Evolutionary conservation across 2,113 vertebrate species (phyloP).

Genomic region (Lontra canadensis): DNA sequence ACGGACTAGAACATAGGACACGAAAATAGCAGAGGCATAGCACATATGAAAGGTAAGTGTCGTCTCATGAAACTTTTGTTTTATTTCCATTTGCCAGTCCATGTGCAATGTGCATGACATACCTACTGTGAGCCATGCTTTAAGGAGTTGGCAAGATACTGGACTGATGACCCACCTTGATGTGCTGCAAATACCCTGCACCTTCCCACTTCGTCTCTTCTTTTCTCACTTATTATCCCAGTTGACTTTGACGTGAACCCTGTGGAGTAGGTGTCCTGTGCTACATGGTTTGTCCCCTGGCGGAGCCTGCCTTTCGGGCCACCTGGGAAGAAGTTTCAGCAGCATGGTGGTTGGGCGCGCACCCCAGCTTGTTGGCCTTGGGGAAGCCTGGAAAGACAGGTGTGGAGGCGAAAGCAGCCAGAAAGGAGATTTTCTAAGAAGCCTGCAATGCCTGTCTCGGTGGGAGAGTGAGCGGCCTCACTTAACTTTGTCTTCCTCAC

Average conservation of each 20-base stretch:
- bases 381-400: background rate
- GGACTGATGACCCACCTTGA: background rate
- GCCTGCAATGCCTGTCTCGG: background rate
- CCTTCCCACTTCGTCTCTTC: background rate
- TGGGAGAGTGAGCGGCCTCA: background rate
- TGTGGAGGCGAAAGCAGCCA: background rate
- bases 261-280: background rate
- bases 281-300: background rate
- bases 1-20: background rate
- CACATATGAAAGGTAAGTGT: background rate
- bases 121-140: background rate
- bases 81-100: background rate
- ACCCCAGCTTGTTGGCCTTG: background rate
- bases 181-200: background rate
- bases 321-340: background rate
- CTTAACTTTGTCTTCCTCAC: constrained; percentile 17
- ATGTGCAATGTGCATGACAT: background rate
- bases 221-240: background rate
- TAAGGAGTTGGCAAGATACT: background rate
- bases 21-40: background rate
- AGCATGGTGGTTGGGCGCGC: rapidly evolving
- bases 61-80: background rate
- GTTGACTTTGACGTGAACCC: background rate
- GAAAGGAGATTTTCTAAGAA: background rate
- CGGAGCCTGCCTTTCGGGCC: background rate